Evolutionary conservation across 2,797 vertebrate species (phyloP).

Genomic region (Smutsia temminckii): DNA sequence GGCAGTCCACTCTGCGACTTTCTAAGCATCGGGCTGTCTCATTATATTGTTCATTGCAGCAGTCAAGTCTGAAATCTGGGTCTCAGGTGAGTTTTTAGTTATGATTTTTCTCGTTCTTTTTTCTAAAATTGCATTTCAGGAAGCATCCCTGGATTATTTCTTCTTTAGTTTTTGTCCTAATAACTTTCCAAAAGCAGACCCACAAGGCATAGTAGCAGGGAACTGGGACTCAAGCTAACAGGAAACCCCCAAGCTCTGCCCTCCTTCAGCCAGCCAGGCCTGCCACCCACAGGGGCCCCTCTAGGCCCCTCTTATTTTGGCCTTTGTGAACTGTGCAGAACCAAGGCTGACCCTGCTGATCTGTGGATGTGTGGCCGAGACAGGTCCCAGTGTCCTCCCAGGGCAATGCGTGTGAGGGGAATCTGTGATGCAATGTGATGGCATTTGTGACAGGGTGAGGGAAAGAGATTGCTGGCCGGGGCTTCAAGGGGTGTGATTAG

Average conservation of each 20-base stretch:
- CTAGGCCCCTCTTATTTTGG: slow-evolving; percentile 5
- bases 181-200: not conserved
- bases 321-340: not conserved
- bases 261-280: not conserved
- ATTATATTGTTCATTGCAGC: not conserved
- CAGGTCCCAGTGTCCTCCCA: slow-evolving; percentile 51
- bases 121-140: not conserved
- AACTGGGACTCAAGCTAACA: not conserved
- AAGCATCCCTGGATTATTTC: not conserved
- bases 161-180: not conserved
- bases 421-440: slow-evolving; percentile 65
- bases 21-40: not conserved
- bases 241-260: not conserved
- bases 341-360: slow-evolving; percentile 61
- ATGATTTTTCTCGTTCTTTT: not conserved
- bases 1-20: no score
- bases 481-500: slow-evolving; percentile 68
- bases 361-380: slow-evolving; percentile 76
- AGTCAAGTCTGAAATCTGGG: not conserved
- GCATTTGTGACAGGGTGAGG: slow-evolving; percentile 80
- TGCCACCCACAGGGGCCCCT: not conserved
- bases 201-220: not conserved
- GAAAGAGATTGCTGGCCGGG: slow-evolving; percentile 66
- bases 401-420: slow-evolving; percentile 57
- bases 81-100: not conserved